Base-by-base conservation (phyloP, 2,113 vertebrate genomes). In the Ptilonorhynchus violaceus region DNA sequence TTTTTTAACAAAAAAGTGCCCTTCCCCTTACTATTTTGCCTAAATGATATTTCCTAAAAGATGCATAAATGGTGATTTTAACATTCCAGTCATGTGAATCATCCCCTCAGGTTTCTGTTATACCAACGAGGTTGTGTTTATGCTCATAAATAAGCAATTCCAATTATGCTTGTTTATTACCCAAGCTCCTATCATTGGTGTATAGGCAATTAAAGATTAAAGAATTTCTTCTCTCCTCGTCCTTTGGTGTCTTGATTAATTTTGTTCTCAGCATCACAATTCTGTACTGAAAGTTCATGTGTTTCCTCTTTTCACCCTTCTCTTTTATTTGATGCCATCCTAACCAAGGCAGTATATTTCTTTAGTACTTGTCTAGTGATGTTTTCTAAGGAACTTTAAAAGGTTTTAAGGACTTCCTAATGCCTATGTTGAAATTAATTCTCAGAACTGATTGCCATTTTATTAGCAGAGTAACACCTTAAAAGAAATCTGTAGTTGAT, bases 81-180 rank as follows among this genome's bases (percentile, higher is more conserved):
- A 87, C 63, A 94, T 96, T 96, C 91, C 28, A 85, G 25, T 92
- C 94, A 85, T 33, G 62, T 78, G 62, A 91, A 69, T 55, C 41
- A 78, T 89, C 52, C 89, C 52, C 60, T 87, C 66, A 91, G 87
- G 77, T 91, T 96, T 94, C 76, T 72, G 9, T 53, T 85, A 49
- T 72, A 89, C 60, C 47, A 92, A 60, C 17, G 24, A 91, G 80
- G 76, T 81, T 89, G 56, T 91, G 64, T 84, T 96, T 81, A 89
- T 84, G 83, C 89, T 93, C 91, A 95, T 97, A 96, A 97, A 96
- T 95, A 96, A 96, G 89, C 69, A 97, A 92, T 96, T 96, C 66
- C 84, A 95, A 68, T 94, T 97, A 89, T 70, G 37, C 60, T 94
- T 92, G 86, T 94, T 96, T 96, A 96, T 95, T 92, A 87, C 73